Evolutionary conservation across 2,888 invertebrate species (phyloP), one percentile per base, ranked within the genome.

Genomic region (Anorthoa munda): DNA sequence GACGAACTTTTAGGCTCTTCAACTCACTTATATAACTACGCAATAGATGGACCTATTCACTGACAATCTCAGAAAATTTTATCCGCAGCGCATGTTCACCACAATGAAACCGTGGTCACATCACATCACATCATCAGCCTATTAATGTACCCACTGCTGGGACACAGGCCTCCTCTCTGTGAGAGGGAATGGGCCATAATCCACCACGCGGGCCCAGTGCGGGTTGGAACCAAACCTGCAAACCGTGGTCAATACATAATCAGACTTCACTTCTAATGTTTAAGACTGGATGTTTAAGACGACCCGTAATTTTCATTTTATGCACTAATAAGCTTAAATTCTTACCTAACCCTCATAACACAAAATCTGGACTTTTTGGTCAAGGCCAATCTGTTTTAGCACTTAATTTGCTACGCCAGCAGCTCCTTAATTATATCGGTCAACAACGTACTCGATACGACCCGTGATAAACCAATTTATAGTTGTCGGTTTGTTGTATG

Each of bases 311-410:
- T 48, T 23, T 48, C 4, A 55, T 21, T 2, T 11, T 17, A n/a
- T 13, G 55, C 9, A 45, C 13, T 58, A 69, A 50, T 50, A 26
- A 55, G 7, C 69, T 50, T 11, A 45, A 26, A 3, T 48, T 39
- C 15, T 21, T 15, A 4, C 45, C 7, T 23, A 18, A 13, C 13
- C 11, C 26, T 26, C n/a, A 61, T 17, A 60, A 50, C 13, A 50
- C 13, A 60, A 60, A 56, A 18, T 17, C 39, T 39, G 23, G 21
- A n/a, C 7, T 23, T 50, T 75, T 56, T 45, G 53, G 45, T 64
- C 75, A 80, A 80, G 64, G 80, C 45, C 39, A 77, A 79, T 23
- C 7, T 21, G 74, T 76, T 79, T 64, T 46, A 64, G 51, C 58
- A 59, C 75, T 76, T 15, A 26, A 15, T 59, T 75, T n/a, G 21